Percentiles rank a stretch among this genome's conserved stretches.
Conservation (phyloP, 2,797 vertebrate species). For the Aselliscus stoliczkanus region DNA sequence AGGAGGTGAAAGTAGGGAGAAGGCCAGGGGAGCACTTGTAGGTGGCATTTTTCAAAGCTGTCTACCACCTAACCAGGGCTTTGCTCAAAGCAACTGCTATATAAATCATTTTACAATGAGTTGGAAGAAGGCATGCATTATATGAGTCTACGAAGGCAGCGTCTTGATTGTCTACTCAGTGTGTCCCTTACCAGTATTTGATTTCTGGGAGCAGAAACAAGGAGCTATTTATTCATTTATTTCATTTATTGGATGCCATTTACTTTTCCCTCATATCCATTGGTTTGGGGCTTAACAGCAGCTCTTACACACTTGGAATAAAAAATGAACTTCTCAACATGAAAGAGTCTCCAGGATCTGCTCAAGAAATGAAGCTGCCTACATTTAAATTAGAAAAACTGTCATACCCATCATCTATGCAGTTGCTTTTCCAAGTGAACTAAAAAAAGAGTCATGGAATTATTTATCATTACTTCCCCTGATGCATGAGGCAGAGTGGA, state of each 20-base stretch:
- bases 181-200: conserved; percentile 46
- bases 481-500: not conserved
- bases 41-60: not conserved
- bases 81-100: not conserved
- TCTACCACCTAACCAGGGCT: not conserved
- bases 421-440: not conserved
- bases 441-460: not conserved
- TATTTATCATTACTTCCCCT: not conserved
- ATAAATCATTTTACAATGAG: not conserved
- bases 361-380: not conserved
- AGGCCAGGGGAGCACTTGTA: not conserved
- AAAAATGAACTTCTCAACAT: conserved; percentile 40
- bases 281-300: conserved; percentile 45
- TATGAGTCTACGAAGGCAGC: not conserved
- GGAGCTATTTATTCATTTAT: conserved; percentile 47
- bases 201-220: conserved; percentile 25
- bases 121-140: not conserved
- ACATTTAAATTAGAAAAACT: conserved; percentile 38
- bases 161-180: not conserved
- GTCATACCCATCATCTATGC: not conserved
- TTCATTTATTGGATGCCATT: conserved; percentile 47
- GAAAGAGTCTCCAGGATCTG: not conserved
- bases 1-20: not conserved
- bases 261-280: conserved; percentile 56
- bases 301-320: conserved; percentile 38